phyloP scores from a whole-genome alignment of 2,797 vertebrate species.

The Neomorphus geoffroyi region DNA sequence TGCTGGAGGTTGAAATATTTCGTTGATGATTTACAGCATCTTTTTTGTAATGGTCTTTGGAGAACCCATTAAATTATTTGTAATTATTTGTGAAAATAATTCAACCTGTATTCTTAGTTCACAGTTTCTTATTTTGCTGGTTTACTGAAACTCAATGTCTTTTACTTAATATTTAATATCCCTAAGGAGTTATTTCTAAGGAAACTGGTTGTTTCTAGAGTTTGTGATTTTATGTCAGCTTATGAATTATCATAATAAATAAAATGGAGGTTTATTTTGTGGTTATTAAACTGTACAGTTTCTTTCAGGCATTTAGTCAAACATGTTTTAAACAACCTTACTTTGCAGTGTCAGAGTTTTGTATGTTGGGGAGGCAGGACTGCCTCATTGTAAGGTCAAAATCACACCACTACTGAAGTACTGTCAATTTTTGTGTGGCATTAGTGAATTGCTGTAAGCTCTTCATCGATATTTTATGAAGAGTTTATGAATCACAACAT shows the following conservation, averaged over 20 bases:
- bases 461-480: background rate
- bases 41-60: background rate
- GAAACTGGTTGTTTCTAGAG: background rate
- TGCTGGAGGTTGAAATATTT: background rate
- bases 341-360: background rate
- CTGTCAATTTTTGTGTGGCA: background rate
- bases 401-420: background rate
- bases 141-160: background rate
- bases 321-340: background rate
- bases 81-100: background rate
- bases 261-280: background rate
- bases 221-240: background rate
- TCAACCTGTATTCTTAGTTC: background rate
- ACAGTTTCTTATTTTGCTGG: background rate
- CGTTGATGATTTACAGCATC: background rate
- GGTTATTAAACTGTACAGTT: background rate
- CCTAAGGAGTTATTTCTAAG: background rate
- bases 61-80: background rate
- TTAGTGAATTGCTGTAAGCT: background rate
- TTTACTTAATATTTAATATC: background rate
- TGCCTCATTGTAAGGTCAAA: background rate
- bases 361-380: accelerated
- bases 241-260: background rate
- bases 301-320: background rate
- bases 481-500: background rate